Percentiles rank a stretch among this genome's conserved stretches.
Evolutionary conservation across 92 coral and sea anemone genomes (phyloP).

Genomic region (Zoanthus solanderi): DNA sequence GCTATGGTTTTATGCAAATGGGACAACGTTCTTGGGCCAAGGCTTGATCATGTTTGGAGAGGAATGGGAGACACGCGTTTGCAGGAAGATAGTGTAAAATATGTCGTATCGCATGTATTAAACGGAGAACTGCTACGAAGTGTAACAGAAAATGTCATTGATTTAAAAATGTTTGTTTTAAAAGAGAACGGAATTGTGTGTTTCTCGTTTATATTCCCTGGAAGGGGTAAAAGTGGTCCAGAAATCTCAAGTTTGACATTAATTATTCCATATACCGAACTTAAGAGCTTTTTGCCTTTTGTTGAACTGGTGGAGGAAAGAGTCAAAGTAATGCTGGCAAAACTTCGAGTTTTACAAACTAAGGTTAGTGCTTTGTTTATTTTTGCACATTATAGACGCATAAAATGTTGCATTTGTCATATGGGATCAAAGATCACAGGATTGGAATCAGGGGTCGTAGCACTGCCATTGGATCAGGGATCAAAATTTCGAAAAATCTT

Average conservation of each 20-base stretch:
- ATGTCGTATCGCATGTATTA: conserved; percentile 92
- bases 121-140: conserved; percentile 96
- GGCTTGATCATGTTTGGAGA: conserved; percentile 90
- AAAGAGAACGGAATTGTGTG: conserved; percentile 87
- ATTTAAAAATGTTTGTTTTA: conserved; percentile 89
- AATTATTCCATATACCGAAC: conserved; percentile 77
- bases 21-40: conserved; percentile 96
- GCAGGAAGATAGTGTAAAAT: conserved; percentile 86
- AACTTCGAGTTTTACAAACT: conserved; percentile 88
- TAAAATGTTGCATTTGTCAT: neutral
- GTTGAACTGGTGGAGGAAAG: conserved; percentile 92
- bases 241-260: conserved; percentile 86
- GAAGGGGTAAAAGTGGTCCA: conserved; percentile 76
- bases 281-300: conserved; percentile 76
- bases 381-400: neutral
- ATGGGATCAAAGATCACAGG: neutral
- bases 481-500: no score
- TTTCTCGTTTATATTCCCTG: conserved; percentile 90
- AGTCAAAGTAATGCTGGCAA: conserved; percentile 86
- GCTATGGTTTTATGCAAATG: conserved; percentile 87
- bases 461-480: no score
- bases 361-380: conserved; percentile 63
- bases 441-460: neutral
- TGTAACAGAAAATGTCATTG: conserved; percentile 91
- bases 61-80: conserved; percentile 69